phyloP scores from a whole-genome alignment of 2,113 vertebrate species.

The Phasianus colchicus region DNA sequence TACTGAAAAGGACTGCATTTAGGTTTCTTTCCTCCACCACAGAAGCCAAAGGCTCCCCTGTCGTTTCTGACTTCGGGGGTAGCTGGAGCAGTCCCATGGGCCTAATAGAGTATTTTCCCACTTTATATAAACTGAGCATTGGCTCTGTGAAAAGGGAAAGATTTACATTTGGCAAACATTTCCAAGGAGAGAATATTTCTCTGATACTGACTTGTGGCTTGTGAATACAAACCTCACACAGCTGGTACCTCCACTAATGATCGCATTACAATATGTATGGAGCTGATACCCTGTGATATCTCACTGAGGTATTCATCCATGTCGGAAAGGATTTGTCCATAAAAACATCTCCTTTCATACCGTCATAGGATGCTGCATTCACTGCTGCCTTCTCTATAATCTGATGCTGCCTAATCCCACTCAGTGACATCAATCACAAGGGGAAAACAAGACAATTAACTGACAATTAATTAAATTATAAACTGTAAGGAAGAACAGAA shows the following conservation, averaged over 20 bases:
- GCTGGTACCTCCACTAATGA: slow-evolving; percentile 68
- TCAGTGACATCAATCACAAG: slow-evolving; percentile 68
- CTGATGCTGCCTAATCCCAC: slow-evolving; percentile 68
- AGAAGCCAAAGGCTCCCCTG: neutral
- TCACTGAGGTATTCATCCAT: slow-evolving; percentile 72
- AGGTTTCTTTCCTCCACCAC: neutral
- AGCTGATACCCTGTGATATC: slow-evolving; percentile 61
- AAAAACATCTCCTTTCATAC: slow-evolving; percentile 61
- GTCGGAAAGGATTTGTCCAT: slow-evolving; percentile 72
- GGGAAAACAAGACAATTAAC: slow-evolving; percentile 72
- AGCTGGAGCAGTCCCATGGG: neutral
- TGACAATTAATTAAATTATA: slow-evolving; percentile 72
- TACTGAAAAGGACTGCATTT: fast-evolving
- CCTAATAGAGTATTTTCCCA: slow-evolving; percentile 7
- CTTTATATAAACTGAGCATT: slow-evolving; percentile 35
- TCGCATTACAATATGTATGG: slow-evolving; percentile 63
- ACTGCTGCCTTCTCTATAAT: slow-evolving; percentile 56
- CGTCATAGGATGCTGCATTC: slow-evolving; percentile 10
- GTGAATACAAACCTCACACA: slow-evolving; percentile 67
- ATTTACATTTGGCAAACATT: slow-evolving; percentile 64
- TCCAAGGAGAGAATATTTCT: slow-evolving; percentile 56
- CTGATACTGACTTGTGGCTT: slow-evolving; percentile 43
- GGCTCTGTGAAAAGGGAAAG: slow-evolving; percentile 42
- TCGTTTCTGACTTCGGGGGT: fast-evolving
- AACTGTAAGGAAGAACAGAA: slow-evolving; percentile 60